phyloP scores from a whole-genome alignment of 2,888 invertebrate genomes.

The Hydrotaea cyrtoneurina region DNA sequence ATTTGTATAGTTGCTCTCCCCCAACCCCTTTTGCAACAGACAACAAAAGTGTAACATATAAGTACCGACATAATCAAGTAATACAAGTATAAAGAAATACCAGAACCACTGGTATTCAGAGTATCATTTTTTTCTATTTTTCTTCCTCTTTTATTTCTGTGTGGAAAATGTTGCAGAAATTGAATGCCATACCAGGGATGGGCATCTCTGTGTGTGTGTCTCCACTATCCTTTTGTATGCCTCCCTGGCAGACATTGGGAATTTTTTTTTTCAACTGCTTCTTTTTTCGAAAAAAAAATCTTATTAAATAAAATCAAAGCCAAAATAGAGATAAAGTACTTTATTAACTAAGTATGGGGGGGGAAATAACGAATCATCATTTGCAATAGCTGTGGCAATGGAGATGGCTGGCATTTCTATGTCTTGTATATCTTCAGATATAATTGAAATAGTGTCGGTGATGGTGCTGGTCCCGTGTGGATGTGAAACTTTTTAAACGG shows the following conservation, averaged over 20 bases:
- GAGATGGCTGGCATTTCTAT: not conserved
- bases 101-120: slow-evolving; percentile 1
- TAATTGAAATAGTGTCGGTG: slow-evolving; percentile 59
- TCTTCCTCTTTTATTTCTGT: too few relatives aligned
- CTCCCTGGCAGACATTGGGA: slow-evolving; percentile 1
- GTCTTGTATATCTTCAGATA: not conserved
- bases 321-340: slow-evolving; percentile 45
- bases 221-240: not conserved
- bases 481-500: slow-evolving; percentile 36
- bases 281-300: slow-evolving; percentile 29
- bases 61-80: slow-evolving; percentile 13
- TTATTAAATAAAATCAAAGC: slow-evolving; percentile 33
- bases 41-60: not conserved
- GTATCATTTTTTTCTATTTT: not conserved
- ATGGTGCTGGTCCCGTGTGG: slow-evolving; percentile 30
- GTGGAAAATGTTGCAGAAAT: slow-evolving; percentile 28
- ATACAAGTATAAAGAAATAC: slow-evolving; percentile 29
- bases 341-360: slow-evolving; percentile 51
- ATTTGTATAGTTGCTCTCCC: too few relatives aligned
- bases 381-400: not conserved
- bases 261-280: not conserved
- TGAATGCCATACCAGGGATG: slow-evolving; percentile 14
- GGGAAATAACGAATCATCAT: not conserved
- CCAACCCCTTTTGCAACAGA: too few relatives aligned
- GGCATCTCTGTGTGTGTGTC: not conserved